Base-by-base conservation (phyloP, 2,113 vertebrate species). In the Oxyruncus cristatus region DNA sequence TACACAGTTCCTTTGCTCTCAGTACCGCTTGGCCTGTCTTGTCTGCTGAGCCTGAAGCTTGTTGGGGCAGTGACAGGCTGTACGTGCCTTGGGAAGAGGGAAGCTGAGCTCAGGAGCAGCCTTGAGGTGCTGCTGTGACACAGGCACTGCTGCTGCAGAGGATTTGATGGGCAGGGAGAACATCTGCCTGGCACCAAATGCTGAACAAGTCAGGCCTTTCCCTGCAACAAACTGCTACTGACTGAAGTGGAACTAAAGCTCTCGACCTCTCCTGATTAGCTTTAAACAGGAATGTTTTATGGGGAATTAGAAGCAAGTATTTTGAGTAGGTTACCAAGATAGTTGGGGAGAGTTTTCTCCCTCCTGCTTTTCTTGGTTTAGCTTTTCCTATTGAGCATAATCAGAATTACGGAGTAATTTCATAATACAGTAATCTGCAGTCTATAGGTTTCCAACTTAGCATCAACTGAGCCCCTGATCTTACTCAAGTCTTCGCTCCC, bases 41-140 rank as follows among this genome's bases (percentile, higher is more conserved):
- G 14, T 50, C 44, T 49, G n/a, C 28, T 73, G 2, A 5, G 30
- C 15, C 47, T 50, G 59, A 8, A 42, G 23, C 33, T 35, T 5
- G 0, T 11, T 33, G 37, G 62, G 41, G 70, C 44, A 85, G 62
- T 0, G 1, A 5, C 0, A 3, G n/a, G 53, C 41, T 76, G 56
- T 3, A 3, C 0, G 1, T 50, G 44, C 15, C 49, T 59, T 24
- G 3, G 3, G 21, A 7, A 18, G 6, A 12, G 47, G 7, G 39
- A 46, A 8, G 11, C 63, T 86, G 59, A 61, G 14, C 71, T 91
- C 58, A 21, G 56, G 3, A 53, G 11, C 30, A 88, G 73, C 67
- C 71, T 66, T 30, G 33, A 58, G 75, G 28, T 73, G 76, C 75
- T 80, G 80, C 84, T 74, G 80, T 23, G 87, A 53, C 47, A 58